A percentile compares a stretch with the other conserved stretches of the same genome.
phyloP scores from a whole-genome alignment of 2,888 invertebrate species.

The Trisateles emortualis region DNA sequence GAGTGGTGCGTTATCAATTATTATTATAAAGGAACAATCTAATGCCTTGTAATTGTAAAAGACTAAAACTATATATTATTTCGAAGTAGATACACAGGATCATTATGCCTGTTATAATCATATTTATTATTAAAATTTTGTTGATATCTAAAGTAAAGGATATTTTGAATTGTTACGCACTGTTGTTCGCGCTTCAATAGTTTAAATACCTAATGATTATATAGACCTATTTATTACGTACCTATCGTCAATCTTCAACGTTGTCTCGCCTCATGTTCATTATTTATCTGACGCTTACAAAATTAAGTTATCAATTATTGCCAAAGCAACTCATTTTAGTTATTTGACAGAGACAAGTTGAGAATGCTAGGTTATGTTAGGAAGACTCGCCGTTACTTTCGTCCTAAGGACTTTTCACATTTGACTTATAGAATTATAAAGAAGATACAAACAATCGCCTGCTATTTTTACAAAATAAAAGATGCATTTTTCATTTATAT shows the following conservation, averaged over 20 bases:
- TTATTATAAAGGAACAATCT: conserved; percentile 22
- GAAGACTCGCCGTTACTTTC: too few relatives aligned
- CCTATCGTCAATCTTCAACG: too few relatives aligned
- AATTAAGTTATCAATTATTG: too few relatives aligned
- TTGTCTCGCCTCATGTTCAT: conserved; percentile 9
- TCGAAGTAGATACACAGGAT: conserved; percentile 12
- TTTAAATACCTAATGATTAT: background rate
- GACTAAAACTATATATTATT: conserved; percentile 28
- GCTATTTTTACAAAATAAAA: too few relatives aligned
- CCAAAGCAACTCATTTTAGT: too few relatives aligned
- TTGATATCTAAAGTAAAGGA: conserved; percentile 24
- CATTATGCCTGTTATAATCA: conserved; percentile 10
- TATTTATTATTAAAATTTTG: conserved; percentile 21
- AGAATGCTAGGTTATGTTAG: too few relatives aligned
- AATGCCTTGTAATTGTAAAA: conserved; percentile 39
- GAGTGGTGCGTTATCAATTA: conserved; percentile 17
- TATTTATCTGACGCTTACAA: too few relatives aligned
- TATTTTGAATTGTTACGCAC: conserved; percentile 14
- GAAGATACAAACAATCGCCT: too few relatives aligned
- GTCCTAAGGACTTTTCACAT: too few relatives aligned
- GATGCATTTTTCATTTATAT: too few relatives aligned
- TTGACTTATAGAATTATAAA: too few relatives aligned
- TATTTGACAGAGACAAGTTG: too few relatives aligned
- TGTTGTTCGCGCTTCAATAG: background rate
- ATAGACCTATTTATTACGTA: background rate